phyloP scores from a whole-genome alignment of 2,113 vertebrate genomes.

The Daboia siamensis region DNA sequence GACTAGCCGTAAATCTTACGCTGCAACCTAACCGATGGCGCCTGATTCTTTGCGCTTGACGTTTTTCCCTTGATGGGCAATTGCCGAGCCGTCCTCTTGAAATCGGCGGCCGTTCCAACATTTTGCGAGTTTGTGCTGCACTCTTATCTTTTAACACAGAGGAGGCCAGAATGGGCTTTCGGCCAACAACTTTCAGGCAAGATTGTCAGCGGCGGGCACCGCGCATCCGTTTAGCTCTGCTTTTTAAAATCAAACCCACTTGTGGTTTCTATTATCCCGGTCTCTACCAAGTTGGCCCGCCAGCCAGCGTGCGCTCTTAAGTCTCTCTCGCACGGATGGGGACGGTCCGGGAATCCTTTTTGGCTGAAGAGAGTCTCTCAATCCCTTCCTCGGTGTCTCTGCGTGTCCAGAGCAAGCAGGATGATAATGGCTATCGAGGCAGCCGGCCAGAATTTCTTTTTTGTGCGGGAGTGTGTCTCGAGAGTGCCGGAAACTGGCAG shows the following conservation, averaged over 20 bases:
- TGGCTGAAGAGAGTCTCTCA: background rate
- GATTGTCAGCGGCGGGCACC: background rate
- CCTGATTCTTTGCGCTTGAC: background rate
- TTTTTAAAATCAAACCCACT: constrained; percentile 1
- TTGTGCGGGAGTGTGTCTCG: background rate
- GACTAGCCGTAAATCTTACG: background rate
- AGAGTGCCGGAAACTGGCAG: background rate
- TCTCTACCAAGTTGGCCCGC: background rate
- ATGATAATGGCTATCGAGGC: constrained; percentile 11
- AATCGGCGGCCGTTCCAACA: background rate
- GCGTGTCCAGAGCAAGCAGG: background rate
- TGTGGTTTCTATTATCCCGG: background rate
- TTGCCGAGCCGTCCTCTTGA: background rate
- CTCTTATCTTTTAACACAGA: background rate
- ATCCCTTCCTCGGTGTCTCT: background rate
- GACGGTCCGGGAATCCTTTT: background rate
- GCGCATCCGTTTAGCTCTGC: background rate
- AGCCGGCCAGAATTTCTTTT: constrained; percentile 10
- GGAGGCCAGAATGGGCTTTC: background rate
- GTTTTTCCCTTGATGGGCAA: background rate
- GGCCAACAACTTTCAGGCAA: background rate
- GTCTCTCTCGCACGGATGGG: background rate
- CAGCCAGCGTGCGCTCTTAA: background rate
- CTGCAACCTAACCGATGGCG: too few species aligned
- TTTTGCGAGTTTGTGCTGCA: background rate